phyloP scores from a whole-genome alignment of 2,113 vertebrate genomes.

The Pontoporia blainvillei region DNA sequence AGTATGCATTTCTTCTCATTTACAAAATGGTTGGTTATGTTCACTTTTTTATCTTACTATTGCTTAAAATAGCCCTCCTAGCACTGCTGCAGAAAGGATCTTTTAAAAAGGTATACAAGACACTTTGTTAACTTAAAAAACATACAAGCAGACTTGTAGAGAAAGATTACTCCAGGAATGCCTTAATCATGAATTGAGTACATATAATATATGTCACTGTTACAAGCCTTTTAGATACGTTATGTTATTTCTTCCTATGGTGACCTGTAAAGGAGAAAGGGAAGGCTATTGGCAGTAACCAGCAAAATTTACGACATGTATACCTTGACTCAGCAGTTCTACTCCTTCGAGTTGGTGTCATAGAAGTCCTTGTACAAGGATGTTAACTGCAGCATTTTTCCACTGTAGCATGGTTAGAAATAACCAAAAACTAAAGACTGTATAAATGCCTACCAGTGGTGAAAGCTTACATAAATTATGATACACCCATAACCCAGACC shows the following conservation, averaged over 20 bases:
- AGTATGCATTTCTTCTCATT: not conserved
- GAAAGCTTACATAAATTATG: not conserved
- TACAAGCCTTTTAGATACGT: not conserved
- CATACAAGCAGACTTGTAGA: not conserved
- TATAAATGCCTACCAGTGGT: not conserved
- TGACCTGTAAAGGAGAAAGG: not conserved
- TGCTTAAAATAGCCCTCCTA: constrained; percentile 50
- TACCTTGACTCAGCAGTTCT: constrained; percentile 12
- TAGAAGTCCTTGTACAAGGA: not conserved
- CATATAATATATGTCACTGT: not conserved
- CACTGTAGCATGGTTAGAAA: not conserved
- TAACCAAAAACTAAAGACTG: not conserved
- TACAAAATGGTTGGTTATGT: not conserved
- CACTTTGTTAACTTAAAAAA: constrained; percentile 7
- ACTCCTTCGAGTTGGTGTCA: not conserved
- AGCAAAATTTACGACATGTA: not conserved
- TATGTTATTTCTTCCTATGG: not conserved
- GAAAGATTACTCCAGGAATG: not conserved
- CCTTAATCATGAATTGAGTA: not conserved
- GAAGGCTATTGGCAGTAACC: not conserved
- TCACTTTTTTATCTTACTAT: not conserved
- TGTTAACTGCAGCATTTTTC: not conserved
- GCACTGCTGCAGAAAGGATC: not conserved
- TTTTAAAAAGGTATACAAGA: not conserved
- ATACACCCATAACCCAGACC: not conserved